Evolutionary conservation across 1,140 invertebrate species (phyloP).

Genomic region (Pteromalus puparum): DNA sequence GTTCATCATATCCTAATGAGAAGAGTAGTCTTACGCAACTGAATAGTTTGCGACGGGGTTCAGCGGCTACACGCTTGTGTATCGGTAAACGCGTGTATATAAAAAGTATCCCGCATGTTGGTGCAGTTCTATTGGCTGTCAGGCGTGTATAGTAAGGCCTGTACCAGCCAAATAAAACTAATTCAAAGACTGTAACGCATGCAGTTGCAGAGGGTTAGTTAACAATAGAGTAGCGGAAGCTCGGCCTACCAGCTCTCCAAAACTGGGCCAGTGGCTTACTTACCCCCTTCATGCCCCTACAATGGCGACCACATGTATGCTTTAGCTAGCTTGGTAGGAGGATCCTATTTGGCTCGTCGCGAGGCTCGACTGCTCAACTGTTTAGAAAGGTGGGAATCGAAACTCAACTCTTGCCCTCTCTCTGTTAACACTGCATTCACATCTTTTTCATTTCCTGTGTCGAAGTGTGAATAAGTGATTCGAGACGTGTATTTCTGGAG

Average conservation of each 20-base stretch:
- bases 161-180: background rate
- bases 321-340: background rate
- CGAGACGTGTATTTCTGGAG: too few species aligned
- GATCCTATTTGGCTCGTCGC: background rate
- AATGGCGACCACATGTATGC: slow-evolving; percentile 20
- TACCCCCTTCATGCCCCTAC: background rate
- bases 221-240: background rate
- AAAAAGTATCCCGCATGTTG: too few species aligned
- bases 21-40: too few species aligned
- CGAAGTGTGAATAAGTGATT: background rate
- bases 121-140: background rate
- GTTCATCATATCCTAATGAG: too few species aligned
- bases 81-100: too few species aligned
- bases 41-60: too few species aligned
- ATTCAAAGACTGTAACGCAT: background rate
- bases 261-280: slow-evolving; percentile 10
- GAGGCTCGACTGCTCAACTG: background rate
- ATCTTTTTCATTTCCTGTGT: background rate
- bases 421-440: background rate
- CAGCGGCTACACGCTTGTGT: too few species aligned
- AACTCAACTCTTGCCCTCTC: background rate
- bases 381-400: slow-evolving; percentile 27
- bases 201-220: background rate
- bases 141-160: background rate
- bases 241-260: background rate